Base-by-base conservation (phyloP, 2,888 invertebrate genomes). In the Aphelenchoides bicaudatus region DNA sequence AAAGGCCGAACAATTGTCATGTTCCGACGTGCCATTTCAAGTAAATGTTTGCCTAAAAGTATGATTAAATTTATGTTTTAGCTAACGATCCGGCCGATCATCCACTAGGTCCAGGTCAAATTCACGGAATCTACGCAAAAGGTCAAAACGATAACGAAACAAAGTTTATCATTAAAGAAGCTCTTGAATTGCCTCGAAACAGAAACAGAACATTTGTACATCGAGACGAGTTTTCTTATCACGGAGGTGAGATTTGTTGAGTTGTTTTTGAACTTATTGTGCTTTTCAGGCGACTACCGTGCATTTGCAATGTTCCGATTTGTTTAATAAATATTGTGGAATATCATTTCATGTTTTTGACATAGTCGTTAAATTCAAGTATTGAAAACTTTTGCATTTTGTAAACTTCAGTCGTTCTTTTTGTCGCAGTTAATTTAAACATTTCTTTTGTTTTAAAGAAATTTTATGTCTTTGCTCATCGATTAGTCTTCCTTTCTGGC, bases 71-170 rank as follows among this genome's bases (percentile, higher is more conserved):
- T 4, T 13, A 8, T 21, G 13, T 5, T 2, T 39, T 2, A 52
- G 72, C 70, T 55, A 64, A 67, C 46, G 73, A 73, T 27, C 72
- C 72, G 13, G 66, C 71, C 3, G 73, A 73, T 34, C 73, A 73
- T 46, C 72, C 73, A 19, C 55, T 73, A 8, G 73, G 73, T 16
- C 72, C 72, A 1, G 63, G 65, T 28, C 59, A 61, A 23, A 56
- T 68, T 16, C 58, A 68, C 23, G 67, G 70, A 13, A 58, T 66
- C 16, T 73, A 70, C 68, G 66, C 72, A 8, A 73, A 72, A 46
- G 72, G 71, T 16, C 66, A 68, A 25, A 30, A 30, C 31, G 49
- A 28, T 55, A 59, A 58, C 25, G 49, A 56, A 10, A 61, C 57
- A 27, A 51, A 55, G 8, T 59, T 61, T 39, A 37, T 34, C 25